Base-by-base conservation (phyloP, 2,797 vertebrate genomes). In the Sciaenops ocellatus region DNA sequence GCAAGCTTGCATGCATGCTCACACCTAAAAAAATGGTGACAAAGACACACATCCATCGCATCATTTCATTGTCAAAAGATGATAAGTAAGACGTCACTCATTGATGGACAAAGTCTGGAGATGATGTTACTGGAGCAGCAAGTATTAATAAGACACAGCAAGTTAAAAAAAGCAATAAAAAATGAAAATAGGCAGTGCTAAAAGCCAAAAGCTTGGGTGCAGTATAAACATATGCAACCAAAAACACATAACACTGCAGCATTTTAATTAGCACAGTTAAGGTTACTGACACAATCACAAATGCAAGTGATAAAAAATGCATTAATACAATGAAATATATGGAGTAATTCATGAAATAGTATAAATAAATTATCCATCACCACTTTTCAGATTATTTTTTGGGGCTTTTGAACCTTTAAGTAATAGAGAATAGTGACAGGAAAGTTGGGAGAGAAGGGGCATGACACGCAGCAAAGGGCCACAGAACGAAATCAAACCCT, bases 41-140 rank as follows among this genome's bases (percentile, higher is more conserved):
- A 72, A 67, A 79, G 70, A 41, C 38, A 52, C 48, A 54, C 26
- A 64, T 42, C n/a, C n/a, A 28, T 55, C 13, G 16, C 11, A 6
- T 46, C 44, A 38, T 38, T n/a, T 28, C n/a, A 66, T 7, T 9
- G 16, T 52, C 76, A 41, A 64, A 63, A 55, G 7, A 65, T 51
- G 22, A 75, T n/a, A 41, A 56, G 56, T 46, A 44, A 63, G 56
- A 69, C 46, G 55, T 82, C n/a, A 76, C 74, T 69, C 11, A 76
- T 82, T 67, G 52, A 87, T 79, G 30, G 26, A 15, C n/a, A 47
- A 24, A 20, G 9, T 67, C 75, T 79, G 5, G 24, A 66, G 85
- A 78, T 59, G 15, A 63, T 84, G 80, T 87, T 78, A 88, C 17
- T 66, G 52, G 51, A 76, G 54, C 55, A 62, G 52, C 34, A 54